phyloP scores from a whole-genome alignment of 2,888 invertebrate genomes.

The Oeneis ivallda region DNA sequence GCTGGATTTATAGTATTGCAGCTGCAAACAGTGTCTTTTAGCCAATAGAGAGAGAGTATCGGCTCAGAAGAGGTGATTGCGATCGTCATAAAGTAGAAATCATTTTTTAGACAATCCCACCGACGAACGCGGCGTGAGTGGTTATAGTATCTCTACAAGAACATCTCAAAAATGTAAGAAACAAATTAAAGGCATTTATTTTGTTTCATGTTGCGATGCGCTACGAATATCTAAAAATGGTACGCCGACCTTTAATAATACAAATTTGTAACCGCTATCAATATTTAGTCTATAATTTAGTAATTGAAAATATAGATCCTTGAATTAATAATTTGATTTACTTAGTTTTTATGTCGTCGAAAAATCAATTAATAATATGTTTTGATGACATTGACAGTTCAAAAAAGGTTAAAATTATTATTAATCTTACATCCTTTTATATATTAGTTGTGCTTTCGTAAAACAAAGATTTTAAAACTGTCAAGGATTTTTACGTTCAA shows the following conservation, averaged over 20 bases:
- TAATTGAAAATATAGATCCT: conserved; percentile 25
- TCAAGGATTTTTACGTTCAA: not conserved
- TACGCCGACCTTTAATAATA: not conserved
- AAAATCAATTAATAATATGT: not conserved
- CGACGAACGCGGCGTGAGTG: no score
- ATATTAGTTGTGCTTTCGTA: not conserved
- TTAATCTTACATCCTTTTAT: not conserved
- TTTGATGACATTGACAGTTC: not conserved
- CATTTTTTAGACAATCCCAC: no score
- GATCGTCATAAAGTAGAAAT: no score
- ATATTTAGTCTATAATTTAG: conserved; percentile 63
- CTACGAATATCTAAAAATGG: not conserved
- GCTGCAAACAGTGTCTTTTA: no score
- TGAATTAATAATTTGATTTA: conserved; percentile 21
- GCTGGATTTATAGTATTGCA: no score
- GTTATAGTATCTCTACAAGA: no score
- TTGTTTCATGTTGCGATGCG: not conserved
- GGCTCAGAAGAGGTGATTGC: no score
- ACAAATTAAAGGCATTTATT: not conserved
- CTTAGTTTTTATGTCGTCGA: not conserved
- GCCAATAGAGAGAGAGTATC: no score
- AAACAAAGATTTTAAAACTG: no score
- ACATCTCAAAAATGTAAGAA: not conserved
- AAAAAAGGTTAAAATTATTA: not conserved
- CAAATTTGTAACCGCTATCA: conserved; percentile 49